Percentiles rank a stretch among this genome's conserved stretches.
These are phyloP conservation scores for Phymastichus coffea DNA, from an alignment of 1,140 invertebrate genomes.

Conservation along the genomic window DNA sequence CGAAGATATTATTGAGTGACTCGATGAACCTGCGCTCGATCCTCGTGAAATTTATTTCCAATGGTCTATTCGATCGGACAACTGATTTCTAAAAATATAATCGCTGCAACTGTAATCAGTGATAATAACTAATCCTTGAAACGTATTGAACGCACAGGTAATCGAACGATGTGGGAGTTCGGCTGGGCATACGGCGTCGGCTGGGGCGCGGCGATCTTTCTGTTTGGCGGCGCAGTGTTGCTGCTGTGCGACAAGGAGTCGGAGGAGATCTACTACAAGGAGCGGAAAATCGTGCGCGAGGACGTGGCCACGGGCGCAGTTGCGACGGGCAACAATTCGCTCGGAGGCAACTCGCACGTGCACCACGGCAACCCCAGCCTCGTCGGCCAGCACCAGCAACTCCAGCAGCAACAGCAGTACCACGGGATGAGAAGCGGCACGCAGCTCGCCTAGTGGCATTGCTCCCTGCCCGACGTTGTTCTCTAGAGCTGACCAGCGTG, in stretches of 20 bases:
- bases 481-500: slow-evolving; percentile 57
- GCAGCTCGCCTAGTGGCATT: slow-evolving; percentile 69
- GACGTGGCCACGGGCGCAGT: slow-evolving; percentile 60
- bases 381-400: neutral
- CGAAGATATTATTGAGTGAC: too few relatives aligned
- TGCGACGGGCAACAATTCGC: slow-evolving; percentile 20
- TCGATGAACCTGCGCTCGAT: too few relatives aligned
- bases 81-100: too few relatives aligned
- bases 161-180: slow-evolving; percentile 88
- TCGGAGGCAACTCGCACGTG: slow-evolving; percentile 26
- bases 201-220: slow-evolving; percentile 94
- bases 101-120: too few relatives aligned
- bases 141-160: too few relatives aligned
- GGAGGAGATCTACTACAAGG: slow-evolving; percentile 98
- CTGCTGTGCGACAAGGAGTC: slow-evolving; percentile 96
- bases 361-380: slow-evolving; percentile 20
- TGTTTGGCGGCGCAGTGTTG: slow-evolving; percentile 90
- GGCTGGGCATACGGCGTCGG: slow-evolving; percentile 97
- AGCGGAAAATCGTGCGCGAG: slow-evolving; percentile 81
- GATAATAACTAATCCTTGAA: too few relatives aligned
- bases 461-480: slow-evolving; percentile 76
- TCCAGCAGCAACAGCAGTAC: slow-evolving; percentile 27
- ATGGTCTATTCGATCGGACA: too few relatives aligned
- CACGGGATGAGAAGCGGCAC: slow-evolving; percentile 47
- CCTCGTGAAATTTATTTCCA: too few relatives aligned